phyloP scores from a whole-genome alignment of 2,113 vertebrate genomes.

The Microcebus tavaratra region DNA sequence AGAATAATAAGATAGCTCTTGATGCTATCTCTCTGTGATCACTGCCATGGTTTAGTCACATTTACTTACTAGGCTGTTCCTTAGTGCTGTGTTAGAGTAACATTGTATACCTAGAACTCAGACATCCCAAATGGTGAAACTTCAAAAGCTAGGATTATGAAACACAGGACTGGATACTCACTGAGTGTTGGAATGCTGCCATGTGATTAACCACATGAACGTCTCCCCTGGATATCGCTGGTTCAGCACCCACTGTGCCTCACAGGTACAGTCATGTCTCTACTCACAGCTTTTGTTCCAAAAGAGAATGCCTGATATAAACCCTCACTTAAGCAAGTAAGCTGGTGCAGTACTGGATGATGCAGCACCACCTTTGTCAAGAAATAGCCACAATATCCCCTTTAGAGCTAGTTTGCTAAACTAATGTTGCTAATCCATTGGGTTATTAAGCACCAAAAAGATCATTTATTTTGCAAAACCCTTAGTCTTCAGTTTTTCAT shows the following conservation, averaged over 20 bases:
- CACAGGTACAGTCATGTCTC: neutral
- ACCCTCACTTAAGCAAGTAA: neutral
- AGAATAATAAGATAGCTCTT: neutral
- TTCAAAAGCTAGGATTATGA: neutral
- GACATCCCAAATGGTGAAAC: neutral
- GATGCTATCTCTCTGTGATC: neutral
- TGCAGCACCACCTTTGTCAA: neutral
- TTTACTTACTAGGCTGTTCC: neutral
- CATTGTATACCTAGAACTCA: neutral
- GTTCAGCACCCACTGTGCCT: neutral
- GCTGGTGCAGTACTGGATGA: neutral
- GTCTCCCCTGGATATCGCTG: neutral
- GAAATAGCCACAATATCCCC: neutral
- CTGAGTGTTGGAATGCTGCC: neutral
- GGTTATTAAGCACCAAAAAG: neutral
- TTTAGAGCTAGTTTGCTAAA: neutral
- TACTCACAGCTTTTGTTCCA: neutral
- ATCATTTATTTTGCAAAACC: constrained; percentile 23
- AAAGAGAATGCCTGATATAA: neutral
- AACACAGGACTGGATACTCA: neutral
- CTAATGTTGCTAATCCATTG: neutral
- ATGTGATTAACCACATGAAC: neutral
- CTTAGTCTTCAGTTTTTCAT: constrained; percentile 25
- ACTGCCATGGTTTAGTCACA: neutral
- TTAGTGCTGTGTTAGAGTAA: neutral